These are phyloP conservation scores for Carassius carassius DNA, from an alignment of 2,113 vertebrate species.

Conservation along the genomic window DNA sequence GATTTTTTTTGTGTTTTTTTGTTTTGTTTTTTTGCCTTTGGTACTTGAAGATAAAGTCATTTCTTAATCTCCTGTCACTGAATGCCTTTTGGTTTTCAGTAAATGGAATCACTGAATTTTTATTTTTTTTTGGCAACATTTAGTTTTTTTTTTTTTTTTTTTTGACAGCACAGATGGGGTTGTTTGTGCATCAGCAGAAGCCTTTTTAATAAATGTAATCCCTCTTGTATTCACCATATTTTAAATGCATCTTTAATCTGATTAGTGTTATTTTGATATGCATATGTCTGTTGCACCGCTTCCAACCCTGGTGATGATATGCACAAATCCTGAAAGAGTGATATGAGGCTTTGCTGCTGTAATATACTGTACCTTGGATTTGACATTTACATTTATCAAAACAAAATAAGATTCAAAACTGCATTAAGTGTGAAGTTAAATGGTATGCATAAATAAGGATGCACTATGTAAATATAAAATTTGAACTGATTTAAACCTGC, in stretches of 20 bases:
- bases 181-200: not conserved
- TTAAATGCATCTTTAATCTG: slow-evolving; percentile 23
- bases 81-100: not conserved
- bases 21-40: not conserved
- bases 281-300: not conserved
- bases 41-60: not conserved
- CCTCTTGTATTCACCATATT: slow-evolving; percentile 17
- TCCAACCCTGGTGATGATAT: not conserved
- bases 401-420: not conserved
- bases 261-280: slow-evolving; percentile 25
- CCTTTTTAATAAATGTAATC: not conserved
- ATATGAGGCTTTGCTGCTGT: not conserved
- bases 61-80: not conserved
- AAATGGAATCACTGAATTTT: not conserved
- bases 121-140: not conserved
- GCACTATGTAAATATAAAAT: too few species aligned
- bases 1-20: too few species aligned
- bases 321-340: not conserved
- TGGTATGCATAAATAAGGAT: not conserved
- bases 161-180: not conserved
- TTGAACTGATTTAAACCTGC: not conserved
- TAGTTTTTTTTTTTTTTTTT: not conserved
- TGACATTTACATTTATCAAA: not conserved
- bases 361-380: not conserved
- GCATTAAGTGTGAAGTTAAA: slow-evolving; percentile 33